Evolutionary conservation across 2,888 invertebrate genomes (phyloP), one percentile per base, ranked within the genome.

Genomic region (Blastobasis adustella): DNA sequence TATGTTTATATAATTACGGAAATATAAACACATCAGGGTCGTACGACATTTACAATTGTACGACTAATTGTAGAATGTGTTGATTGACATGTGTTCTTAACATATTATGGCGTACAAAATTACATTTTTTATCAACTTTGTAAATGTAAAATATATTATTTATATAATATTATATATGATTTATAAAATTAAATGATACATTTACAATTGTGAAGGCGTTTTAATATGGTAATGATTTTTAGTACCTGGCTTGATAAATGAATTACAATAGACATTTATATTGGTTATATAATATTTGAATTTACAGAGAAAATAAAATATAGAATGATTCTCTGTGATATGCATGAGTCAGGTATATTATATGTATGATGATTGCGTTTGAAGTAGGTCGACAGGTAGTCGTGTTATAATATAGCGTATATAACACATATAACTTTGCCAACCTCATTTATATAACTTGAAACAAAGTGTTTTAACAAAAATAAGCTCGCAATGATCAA

Each of bases 21-120:
- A 54, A 48, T 46, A 50, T 53, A 46, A 49, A 54, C 48, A 46
- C n/a, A 9, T 23, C 37, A 7, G 46, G n/a, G 10, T 46, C 46
- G 41, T 36, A 23, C 23, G 23, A 23, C 23, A 23, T 23, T 23
- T 23, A 23, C 23, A 23, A 23, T 23, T 23, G 23, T 23, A 23
- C 23, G 23, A 23, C 23, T 23, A 45, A 45, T 49, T 49, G 45
- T 23, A 47, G 4, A 40, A 23, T 10, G 10, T 46, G 46, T 10
- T 10, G 8, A 50, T 42, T 42, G 10, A 40, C 41, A 41, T 36
- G 37, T 38, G 8, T 37, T 37, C 48, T 48, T 48, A 50, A 48
- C 48, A 51, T 51, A 72, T 60, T 68, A 72, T 63, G 50, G 69
- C 73, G 80, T 84, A 82, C 71, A 82, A 82, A 80, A 80, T 80